phyloP scores from a whole-genome alignment of 2,113 vertebrate genomes.

The Leptodactylus fuscus region DNA sequence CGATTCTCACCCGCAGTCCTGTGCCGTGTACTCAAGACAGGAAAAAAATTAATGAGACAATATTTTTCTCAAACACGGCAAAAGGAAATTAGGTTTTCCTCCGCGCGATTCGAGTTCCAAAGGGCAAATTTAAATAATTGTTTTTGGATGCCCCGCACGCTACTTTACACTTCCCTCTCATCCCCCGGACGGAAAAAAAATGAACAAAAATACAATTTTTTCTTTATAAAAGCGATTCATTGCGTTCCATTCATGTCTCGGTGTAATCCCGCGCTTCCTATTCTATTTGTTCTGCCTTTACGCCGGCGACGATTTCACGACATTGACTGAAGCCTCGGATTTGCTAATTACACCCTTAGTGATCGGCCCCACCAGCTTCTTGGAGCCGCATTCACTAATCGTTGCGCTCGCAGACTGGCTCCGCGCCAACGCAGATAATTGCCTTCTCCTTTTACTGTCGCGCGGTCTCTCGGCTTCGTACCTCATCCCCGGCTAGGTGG shows the following conservation, averaged over 20 bases:
- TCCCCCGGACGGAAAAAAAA: conserved; percentile 42
- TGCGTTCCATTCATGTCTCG: conserved; percentile 26
- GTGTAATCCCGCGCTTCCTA: conserved; percentile 47
- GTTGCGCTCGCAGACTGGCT: conserved; percentile 36
- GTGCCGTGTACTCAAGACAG: background rate
- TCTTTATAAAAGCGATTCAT: conserved; percentile 10
- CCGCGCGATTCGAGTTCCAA: conserved; percentile 13
- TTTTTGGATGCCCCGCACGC: conserved; percentile 14
- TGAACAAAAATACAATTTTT: conserved; percentile 12
- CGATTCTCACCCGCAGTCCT: too few relatives aligned
- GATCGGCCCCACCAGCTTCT: conserved; percentile 53
- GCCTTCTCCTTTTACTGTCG: conserved; percentile 21
- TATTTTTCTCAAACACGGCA: conserved; percentile 1
- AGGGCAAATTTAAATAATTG: conserved; percentile 27
- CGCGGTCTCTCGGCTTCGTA: conserved; percentile 12
- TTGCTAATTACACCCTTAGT: conserved; percentile 53
- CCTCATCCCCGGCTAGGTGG: background rate
- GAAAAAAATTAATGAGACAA: background rate
- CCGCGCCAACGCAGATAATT: conserved; percentile 47
- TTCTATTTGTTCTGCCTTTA: conserved; percentile 52
- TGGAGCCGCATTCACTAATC: conserved; percentile 48
- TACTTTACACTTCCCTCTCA: conserved; percentile 22
- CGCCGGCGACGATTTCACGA: conserved; percentile 39
- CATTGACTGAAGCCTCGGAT: conserved; percentile 51
- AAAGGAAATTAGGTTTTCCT: conserved; percentile 43